Evolutionary conservation across 92 coral and sea anemone genomes (phyloP), one percentile per base, ranked within the genome.

Genomic region (Siderastrea siderea): DNA sequence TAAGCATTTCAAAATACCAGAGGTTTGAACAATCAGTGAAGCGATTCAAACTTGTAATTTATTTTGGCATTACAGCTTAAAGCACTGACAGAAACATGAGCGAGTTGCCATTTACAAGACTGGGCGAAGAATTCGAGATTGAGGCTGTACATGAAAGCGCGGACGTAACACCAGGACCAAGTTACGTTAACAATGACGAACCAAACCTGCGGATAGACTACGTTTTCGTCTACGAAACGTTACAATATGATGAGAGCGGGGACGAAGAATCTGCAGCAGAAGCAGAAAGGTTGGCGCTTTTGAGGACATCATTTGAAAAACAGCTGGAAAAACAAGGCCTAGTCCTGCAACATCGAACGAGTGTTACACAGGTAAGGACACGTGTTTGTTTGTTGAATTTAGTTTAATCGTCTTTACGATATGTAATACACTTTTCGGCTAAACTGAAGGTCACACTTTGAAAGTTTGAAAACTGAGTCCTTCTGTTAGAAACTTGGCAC

Each of bases 161-260:
- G 13, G 64, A 67, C 4, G 61, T n/a, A 19, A 77, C 16, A 7
- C 4, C 51, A 5, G 55, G 51, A 6, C 50, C 15, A 2, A n/a
- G 66, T 58, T 77, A 77, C 44, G 44, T 59, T 51, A 77, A 63
- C 53, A 7, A 10, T 13, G 47, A 43, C 43, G 77, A 55, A 61
- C 55, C 86, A 3, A 55, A 51, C 48, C 68, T 57, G 14, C 74
- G 86, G 82, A 71, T 90, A 61, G 95, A 92, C 79, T 92, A 89
- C 59, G 93, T 92, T 1, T 81, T 92, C 65, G 95, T 89, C 3
- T 89, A 84, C 63, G 95, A 92, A 73, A 76, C 80, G 15, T 79
- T 77, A 1, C 68, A 91, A 54, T 89, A 83, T 61, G 68, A 86
- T 13, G 93, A 92, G 75, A 83, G 74, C 12, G 61, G 78, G 6